These are phyloP conservation scores for Hyperoplus lanceolatus DNA, from an alignment of 2,797 vertebrate genomes.

Conservation along the genomic window DNA sequence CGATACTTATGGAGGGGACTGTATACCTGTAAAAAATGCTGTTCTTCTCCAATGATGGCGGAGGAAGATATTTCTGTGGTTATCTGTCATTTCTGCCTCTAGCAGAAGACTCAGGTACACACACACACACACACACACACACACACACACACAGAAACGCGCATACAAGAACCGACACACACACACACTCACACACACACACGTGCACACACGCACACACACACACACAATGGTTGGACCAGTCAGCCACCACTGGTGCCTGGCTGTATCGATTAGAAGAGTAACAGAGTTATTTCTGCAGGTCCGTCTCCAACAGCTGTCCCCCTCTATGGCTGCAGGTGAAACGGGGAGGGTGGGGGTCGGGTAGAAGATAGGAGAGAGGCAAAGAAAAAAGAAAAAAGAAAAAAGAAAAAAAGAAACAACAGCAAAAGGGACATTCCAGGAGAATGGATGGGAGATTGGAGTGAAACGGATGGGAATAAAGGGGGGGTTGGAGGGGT, in stretches of 20 bases:
- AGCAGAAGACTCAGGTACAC: slow-evolving; percentile 46
- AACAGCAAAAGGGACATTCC: slow-evolving; percentile 37
- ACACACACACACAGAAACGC: background rate
- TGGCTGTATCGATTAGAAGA: slow-evolving; percentile 81
- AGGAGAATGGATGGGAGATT: slow-evolving; percentile 42
- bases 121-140: slow-evolving; percentile 27
- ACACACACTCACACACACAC: slow-evolving; percentile 21
- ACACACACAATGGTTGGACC: slow-evolving; percentile 50
- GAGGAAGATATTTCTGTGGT: slow-evolving; percentile 69
- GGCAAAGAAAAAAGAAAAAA: slow-evolving; percentile 9
- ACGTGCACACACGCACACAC: background rate
- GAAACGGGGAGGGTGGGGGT: slow-evolving; percentile 29
- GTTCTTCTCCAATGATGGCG: slow-evolving; percentile 63
- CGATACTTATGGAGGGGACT: too few species aligned
- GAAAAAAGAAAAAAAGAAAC: slow-evolving; percentile 29
- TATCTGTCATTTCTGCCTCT: slow-evolving; percentile 71
- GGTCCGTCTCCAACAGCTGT: slow-evolving; percentile 78
- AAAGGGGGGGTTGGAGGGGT: too few species aligned
- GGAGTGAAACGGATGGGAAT: slow-evolving; percentile 30
- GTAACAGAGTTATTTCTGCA: slow-evolving; percentile 83
- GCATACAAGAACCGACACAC: slow-evolving; percentile 6
- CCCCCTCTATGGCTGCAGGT: slow-evolving; percentile 57
- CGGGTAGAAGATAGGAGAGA: slow-evolving; percentile 7
- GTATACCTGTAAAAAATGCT: slow-evolving; percentile 68
- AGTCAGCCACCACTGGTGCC: slow-evolving; percentile 77